Conservation (phyloP, 2,888 invertebrate species). For the Pristionchus exspectatus region DNA sequence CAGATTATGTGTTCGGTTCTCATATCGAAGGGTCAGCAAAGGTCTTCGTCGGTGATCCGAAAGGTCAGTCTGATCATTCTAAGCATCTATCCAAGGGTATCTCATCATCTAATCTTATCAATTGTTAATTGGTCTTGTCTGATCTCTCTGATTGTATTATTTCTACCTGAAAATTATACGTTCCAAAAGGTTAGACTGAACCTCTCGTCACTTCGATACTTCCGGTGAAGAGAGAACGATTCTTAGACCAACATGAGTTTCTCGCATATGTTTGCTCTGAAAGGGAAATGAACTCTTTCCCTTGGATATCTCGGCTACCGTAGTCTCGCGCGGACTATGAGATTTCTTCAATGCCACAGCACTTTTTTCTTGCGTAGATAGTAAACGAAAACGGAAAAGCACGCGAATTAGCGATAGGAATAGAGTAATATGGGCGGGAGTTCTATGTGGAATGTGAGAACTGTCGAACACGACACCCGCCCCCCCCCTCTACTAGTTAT, state of each 20-base stretch:
- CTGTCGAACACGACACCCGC: background rate
- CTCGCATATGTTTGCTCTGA: slow-evolving; percentile 15
- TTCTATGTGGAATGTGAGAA: background rate
- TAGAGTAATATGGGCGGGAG: slow-evolving; percentile 11
- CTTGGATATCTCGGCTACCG: background rate
- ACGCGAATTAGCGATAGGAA: background rate
- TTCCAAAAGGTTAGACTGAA: background rate
- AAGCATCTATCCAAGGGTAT: too few species aligned
- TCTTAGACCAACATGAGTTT: background rate
- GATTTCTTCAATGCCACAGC: background rate
- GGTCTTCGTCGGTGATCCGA: background rate
- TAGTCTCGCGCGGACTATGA: background rate
- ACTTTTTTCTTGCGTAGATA: background rate
- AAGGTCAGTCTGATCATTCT: slow-evolving; percentile 6
- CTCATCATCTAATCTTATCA: too few species aligned
- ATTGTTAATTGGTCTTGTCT: too few species aligned
- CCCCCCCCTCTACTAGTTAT: background rate
- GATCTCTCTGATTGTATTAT: background rate
- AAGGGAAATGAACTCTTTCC: background rate
- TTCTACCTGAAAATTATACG: background rate
- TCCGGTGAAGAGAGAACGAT: background rate
- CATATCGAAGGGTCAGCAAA: background rate
- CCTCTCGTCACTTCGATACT: background rate
- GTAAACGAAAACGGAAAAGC: background rate
- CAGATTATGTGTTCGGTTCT: slow-evolving; percentile 33